Percentiles rank a stretch among this genome's conserved stretches.
These are phyloP conservation scores for Dolichallabes microphthalmus DNA, from an alignment of 2,113 vertebrate species.

Conservation along the genomic window DNA sequence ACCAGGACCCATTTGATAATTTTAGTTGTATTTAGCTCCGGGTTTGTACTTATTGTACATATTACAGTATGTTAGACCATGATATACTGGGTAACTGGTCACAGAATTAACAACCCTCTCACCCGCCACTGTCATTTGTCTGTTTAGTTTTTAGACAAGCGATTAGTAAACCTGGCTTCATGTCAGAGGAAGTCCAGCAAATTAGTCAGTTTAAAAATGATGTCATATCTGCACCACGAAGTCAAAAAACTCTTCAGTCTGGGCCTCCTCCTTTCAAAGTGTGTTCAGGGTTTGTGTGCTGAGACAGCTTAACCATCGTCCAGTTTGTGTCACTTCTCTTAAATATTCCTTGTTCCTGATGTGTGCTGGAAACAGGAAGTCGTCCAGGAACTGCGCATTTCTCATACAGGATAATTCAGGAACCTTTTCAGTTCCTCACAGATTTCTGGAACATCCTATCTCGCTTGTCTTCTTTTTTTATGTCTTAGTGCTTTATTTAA, in stretches of 20 bases:
- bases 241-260: not conserved
- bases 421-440: constrained; percentile 10
- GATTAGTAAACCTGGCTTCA: not conserved
- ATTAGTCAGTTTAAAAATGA: not conserved
- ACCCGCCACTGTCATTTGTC: not conserved
- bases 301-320: not conserved
- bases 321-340: not conserved
- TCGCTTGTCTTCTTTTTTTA: not conserved
- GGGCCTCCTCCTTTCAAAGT: not conserved
- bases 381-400: constrained; percentile 5
- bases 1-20: no score
- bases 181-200: not conserved
- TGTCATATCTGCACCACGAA: not conserved
- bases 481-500: not conserved
- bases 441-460: not conserved
- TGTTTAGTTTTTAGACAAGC: not conserved
- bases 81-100: no score
- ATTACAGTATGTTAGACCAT: no score
- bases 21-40: no score
- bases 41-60: not conserved
- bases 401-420: constrained; percentile 12
- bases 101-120: no score
- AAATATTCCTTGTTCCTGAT: constrained; percentile 12
- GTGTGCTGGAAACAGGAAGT: constrained; percentile 20
- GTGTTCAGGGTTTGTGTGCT: not conserved